phyloP scores from a whole-genome alignment of 2,113 vertebrate species.

The Eulemur rufifrons region DNA sequence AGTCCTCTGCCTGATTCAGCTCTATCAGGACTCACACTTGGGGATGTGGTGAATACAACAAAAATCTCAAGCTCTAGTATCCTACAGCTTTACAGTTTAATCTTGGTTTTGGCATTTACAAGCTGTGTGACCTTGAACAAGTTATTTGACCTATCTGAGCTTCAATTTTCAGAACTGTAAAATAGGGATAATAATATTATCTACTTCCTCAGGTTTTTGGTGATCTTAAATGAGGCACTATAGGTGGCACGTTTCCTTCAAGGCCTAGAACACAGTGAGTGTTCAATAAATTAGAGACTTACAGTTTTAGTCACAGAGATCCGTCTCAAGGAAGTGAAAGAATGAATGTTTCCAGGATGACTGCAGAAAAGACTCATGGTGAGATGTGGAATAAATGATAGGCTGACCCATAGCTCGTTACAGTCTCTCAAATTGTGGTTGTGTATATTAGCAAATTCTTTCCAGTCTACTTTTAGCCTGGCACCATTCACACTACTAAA shows the following conservation, averaged over 20 bases:
- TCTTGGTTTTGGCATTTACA: neutral
- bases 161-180: neutral
- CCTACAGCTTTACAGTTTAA: neutral
- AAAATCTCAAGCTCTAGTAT: neutral
- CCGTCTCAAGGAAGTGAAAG: neutral
- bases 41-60: neutral
- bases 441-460: conserved; percentile 68
- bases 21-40: neutral
- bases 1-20: neutral
- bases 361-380: neutral
- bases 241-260: neutral
- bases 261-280: neutral
- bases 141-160: neutral
- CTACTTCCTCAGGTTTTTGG: neutral
- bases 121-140: neutral
- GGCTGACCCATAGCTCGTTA: neutral
- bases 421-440: neutral
- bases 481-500: conserved; percentile 42
- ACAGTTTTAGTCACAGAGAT: neutral
- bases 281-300: neutral
- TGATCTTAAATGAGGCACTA: neutral
- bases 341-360: neutral
- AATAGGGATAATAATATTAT: neutral
- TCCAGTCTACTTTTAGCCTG: conserved; percentile 71
- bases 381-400: neutral